A percentile compares a stretch with the other conserved stretches of the same genome.
These are phyloP conservation scores for Tipula lateralis DNA, from an alignment of 2,888 invertebrate species.

Conservation along the genomic window DNA sequence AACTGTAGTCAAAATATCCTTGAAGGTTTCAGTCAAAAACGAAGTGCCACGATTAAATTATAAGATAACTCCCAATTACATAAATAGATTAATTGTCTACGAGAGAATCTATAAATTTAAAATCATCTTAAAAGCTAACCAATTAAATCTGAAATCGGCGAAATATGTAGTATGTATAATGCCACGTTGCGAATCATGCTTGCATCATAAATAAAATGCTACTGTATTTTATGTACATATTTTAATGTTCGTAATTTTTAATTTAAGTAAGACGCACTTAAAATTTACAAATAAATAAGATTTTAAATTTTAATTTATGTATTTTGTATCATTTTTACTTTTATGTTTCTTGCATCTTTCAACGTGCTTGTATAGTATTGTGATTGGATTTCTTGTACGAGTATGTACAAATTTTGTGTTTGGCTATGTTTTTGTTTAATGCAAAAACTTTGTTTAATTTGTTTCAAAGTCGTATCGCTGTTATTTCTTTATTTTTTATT, in stretches of 20 bases:
- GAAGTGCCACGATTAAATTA: too few species aligned
- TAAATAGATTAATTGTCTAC: too few species aligned
- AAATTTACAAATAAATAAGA: background rate
- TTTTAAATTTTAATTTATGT: background rate
- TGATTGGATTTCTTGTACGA: background rate
- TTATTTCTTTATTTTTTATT: background rate
- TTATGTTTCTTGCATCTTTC: background rate
- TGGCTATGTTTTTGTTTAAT: background rate
- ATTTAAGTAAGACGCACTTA: background rate
- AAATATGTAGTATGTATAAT: too few species aligned
- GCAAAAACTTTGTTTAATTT: conserved; percentile 19
- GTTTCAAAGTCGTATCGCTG: background rate
- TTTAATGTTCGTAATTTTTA: background rate
- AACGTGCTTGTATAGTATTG: background rate
- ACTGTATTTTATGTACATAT: background rate
- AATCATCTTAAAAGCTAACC: too few species aligned
- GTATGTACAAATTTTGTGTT: background rate
- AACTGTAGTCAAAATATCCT: too few species aligned
- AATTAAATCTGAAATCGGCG: too few species aligned
- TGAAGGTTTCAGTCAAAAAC: too few species aligned
- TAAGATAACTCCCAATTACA: too few species aligned
- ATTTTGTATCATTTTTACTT: background rate
- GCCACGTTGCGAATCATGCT: too few species aligned
- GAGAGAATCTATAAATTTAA: too few species aligned
- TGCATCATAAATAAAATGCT: too few species aligned